A percentile compares a stretch with the other conserved stretches of the same genome.
These are phyloP conservation scores for Synergus laeviventris DNA, from an alignment of 2,888 invertebrate genomes.

Conservation along the genomic window DNA sequence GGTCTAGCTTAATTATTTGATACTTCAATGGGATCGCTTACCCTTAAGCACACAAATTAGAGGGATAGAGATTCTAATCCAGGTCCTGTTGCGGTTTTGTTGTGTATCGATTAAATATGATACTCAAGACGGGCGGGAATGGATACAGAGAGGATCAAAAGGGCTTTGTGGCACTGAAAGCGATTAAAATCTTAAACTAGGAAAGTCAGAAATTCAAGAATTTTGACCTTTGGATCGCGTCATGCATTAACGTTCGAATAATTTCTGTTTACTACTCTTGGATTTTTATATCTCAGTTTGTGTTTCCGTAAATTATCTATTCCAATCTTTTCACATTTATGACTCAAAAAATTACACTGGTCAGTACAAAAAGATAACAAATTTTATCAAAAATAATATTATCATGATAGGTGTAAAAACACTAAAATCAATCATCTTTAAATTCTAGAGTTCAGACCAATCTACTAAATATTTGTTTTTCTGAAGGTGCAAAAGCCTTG, in stretches of 20 bases:
- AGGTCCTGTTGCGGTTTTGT: background rate
- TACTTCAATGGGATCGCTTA: background rate
- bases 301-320: background rate
- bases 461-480: too few species aligned
- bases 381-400: background rate
- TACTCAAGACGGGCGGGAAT: background rate
- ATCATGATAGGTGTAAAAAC: too few species aligned
- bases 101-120: background rate
- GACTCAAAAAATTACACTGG: background rate
- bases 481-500: too few species aligned
- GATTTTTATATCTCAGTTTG: background rate
- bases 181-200: background rate
- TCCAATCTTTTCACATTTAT: background rate
- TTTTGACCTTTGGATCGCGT: background rate
- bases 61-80: slow-evolving; percentile 7
- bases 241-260: background rate
- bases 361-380: background rate
- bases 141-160: background rate
- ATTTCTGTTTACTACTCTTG: background rate
- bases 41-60: background rate
- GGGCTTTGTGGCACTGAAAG: background rate
- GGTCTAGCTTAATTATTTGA: background rate
- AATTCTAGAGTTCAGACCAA: too few species aligned
- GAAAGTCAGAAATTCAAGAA: background rate
- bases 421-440: too few species aligned